phyloP scores from a whole-genome alignment of 2,888 invertebrate species.

The Phengaris arion region DNA sequence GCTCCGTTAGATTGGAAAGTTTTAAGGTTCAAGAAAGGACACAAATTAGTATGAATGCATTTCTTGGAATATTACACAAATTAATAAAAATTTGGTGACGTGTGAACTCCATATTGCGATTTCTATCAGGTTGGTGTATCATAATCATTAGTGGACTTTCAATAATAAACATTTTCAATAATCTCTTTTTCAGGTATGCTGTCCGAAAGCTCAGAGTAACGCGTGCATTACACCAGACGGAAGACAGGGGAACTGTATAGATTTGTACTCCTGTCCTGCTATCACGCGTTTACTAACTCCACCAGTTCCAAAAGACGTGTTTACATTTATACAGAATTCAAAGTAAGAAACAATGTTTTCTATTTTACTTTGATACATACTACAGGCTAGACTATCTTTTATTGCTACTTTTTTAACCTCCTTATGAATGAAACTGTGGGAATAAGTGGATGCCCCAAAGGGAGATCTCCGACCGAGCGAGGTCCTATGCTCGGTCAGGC shows the following conservation, averaged over 20 bases:
- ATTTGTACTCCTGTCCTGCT: constrained; percentile 44
- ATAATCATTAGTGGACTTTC: not conserved
- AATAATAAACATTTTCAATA: not conserved
- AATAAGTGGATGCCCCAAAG: too few species aligned
- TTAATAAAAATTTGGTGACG: not conserved
- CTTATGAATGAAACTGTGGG: too few species aligned
- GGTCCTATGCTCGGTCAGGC: too few species aligned
- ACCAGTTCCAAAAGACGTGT: constrained; percentile 29
- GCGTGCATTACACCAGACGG: constrained; percentile 48
- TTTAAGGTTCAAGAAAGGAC: not conserved
- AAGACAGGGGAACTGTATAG: constrained; percentile 44
- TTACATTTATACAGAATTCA: constrained; percentile 9
- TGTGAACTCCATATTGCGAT: too few species aligned
- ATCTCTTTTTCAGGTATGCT: constrained; percentile 51
- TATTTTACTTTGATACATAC: not conserved
- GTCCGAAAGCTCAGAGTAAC: constrained; percentile 37
- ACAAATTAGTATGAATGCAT: not conserved
- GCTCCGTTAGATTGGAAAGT: not conserved
- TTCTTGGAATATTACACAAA: not conserved
- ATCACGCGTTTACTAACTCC: constrained; percentile 40
- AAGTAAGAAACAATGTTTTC: not conserved
- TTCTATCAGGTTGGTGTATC: too few species aligned
- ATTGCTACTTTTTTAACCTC: too few species aligned
- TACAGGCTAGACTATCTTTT: too few species aligned
- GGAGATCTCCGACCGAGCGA: too few species aligned